Percentiles rank a stretch among this genome's conserved stretches.
phyloP scores from a whole-genome alignment of 2,113 vertebrate species.

The Gracilinanus agilis region DNA sequence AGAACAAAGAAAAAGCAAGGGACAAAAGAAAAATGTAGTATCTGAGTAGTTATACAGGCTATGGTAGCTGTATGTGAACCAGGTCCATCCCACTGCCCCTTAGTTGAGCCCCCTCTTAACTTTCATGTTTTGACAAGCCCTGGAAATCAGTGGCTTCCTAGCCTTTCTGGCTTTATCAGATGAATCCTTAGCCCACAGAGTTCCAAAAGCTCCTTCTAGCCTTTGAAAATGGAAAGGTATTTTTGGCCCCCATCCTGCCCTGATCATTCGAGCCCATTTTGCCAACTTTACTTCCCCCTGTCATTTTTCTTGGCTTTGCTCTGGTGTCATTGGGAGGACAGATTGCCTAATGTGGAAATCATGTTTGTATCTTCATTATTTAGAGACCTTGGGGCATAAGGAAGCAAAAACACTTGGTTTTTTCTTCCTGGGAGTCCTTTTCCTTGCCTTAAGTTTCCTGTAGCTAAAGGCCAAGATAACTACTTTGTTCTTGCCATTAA shows the following conservation, averaged over 20 bases:
- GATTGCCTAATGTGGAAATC: neutral
- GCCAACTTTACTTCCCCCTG: neutral
- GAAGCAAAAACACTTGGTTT: neutral
- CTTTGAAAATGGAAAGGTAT: neutral
- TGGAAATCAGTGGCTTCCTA: neutral
- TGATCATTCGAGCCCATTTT: neutral
- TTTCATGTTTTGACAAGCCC: neutral
- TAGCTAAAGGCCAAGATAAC: neutral
- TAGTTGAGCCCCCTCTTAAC: neutral
- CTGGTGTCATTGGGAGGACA: neutral
- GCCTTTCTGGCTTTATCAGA: neutral
- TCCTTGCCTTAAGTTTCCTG: constrained; percentile 5
- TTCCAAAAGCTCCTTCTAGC: neutral
- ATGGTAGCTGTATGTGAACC: neutral
- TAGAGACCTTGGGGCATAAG: constrained; percentile 1
- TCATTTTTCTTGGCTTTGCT: constrained; percentile 12
- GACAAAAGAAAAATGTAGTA: neutral
- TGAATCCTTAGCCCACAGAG: neutral
- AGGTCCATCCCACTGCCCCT: neutral
- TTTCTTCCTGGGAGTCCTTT: constrained; percentile 2
- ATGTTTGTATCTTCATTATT: neutral
- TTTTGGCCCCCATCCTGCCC: neutral
- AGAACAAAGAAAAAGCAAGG: neutral
- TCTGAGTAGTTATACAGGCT: neutral
- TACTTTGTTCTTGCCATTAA: neutral